Base-by-base conservation (phyloP, 2,888 invertebrate genomes). In the Dryobotodes eremita region DNA sequence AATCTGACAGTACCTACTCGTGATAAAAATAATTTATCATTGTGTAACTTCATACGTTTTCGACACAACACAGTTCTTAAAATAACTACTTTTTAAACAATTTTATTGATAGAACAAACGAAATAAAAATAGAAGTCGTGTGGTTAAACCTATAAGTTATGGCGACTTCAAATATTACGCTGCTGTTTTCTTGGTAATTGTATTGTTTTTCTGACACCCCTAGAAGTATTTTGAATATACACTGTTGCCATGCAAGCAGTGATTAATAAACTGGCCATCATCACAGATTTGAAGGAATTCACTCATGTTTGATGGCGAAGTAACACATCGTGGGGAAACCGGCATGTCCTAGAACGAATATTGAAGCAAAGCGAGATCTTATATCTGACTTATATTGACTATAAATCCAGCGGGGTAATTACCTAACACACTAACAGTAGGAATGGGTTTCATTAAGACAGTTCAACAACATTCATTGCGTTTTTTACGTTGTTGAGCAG, bases 21-120 rank as follows among this genome's bases (percentile, higher is more conserved):
- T 20, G 70, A 80, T 75, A 75, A 68, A 55, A 53, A 46, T 53
- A 46, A 53, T 8, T 7, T 23, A 48, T 68, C 15, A 26, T 48
- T 61, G 23, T 36, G 53, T 76, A 69, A 72, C n/a, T 6, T 20
- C 46, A n/a, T 48, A 70, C 46, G 65, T 66, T 59, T 65, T 61
- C n/a, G 26, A 48, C 17, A 50, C 15, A 46, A 26, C 50, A 23
- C n/a, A 17, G 36, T 65, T 75, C 75, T 72, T 64, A 84, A 83
- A 84, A 83, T 80, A 84, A 15, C 57, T 46, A 23, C 48, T 71
- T n/a, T 53, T 53, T 68, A 48, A 74, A 64, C 68, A 42, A n/a
- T 69, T 50, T 61, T 15, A 72, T 65, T 50, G 53, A 75, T 75
- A 57, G 20, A 62, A 64, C 55, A 31, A 17, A 59, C 17, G 4